Base-by-base conservation (phyloP, 1,140 invertebrate genomes). In the Drosophila funebris region DNA sequence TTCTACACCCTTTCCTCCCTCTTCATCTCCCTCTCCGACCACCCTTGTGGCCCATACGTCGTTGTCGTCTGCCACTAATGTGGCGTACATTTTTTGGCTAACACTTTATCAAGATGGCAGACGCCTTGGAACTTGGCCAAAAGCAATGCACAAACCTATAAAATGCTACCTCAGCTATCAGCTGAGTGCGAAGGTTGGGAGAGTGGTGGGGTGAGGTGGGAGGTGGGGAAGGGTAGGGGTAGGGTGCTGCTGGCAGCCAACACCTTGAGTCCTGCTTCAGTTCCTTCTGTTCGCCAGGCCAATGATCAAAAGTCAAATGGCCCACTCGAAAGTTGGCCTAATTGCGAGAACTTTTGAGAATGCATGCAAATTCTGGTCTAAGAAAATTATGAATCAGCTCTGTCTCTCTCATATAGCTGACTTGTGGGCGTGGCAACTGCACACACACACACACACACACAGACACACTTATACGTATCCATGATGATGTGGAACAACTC, bases 81-180 rank as follows among this genome's bases (percentile, higher is more conserved):
- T 87, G 78, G 83, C 83, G 83, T 87, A 89, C 78, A 80, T 88
- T 87, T 87, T 87, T 87, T 87, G 83, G 82, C 82, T 70, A 87
- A 87, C 82, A 88, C 82, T 87, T 88, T 87, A 87, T 87, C 83
- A 87, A 87, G 83, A 87, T 87, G 83, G 83, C 83, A 87, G 83
- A 87, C 83, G 83, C 83, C 83, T 87, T 87, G 83, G 83, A 72
- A 61, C 16, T 13, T 8, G 41, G 83, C 83, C 83, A 88, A 76
- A 76, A 75, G 48, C 71, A 88, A 68, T 87, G 82, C 82, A 87
- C 83, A 87, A 82, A 88, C 71, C 71, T 85, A 73, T 58, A 87
- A 52, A 73, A 69, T 56, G 56, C 66, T 70, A 87, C 60, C 70
- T 71, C 33, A 78, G 43, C 44, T 39, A 50, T 60, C 44, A 60